phyloP scores from a whole-genome alignment of 2,113 vertebrate genomes.

The Chloebia gouldiae region DNA sequence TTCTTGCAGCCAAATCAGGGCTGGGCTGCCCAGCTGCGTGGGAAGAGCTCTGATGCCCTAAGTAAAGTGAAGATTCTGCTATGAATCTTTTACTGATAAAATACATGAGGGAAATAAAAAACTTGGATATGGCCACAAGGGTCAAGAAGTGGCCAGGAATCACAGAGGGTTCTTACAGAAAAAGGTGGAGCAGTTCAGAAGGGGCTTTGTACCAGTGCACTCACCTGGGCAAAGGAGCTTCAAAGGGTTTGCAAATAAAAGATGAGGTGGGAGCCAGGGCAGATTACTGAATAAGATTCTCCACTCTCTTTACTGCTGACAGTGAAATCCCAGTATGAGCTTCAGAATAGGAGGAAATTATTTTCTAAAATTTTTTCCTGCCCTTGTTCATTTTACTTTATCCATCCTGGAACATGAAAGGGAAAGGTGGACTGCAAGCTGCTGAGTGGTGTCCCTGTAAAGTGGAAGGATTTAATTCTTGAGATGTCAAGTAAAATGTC shows the following conservation, averaged over 20 bases:
- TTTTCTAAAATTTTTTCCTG: background rate
- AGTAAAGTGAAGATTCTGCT: background rate
- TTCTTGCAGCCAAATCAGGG: background rate
- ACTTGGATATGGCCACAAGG: background rate
- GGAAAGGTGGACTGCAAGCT: background rate
- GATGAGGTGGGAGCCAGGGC: background rate
- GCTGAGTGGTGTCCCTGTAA: background rate
- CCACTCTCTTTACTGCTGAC: background rate
- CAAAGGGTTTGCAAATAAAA: background rate
- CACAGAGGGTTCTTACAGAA: background rate
- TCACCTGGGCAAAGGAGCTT: background rate
- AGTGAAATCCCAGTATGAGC: background rate
- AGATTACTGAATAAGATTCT: background rate
- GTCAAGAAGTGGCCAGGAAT: background rate
- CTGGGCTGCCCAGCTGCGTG: background rate
- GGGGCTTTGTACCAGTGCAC: background rate
- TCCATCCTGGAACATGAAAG: background rate
- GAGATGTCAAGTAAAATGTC: background rate
- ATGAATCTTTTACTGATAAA: background rate
- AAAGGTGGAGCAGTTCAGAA: background rate
- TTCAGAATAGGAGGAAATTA: background rate
- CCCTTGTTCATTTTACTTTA: background rate
- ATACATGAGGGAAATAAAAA: background rate
- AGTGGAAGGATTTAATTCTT: background rate
- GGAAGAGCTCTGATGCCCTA: background rate